A percentile compares a stretch with the other conserved stretches of the same genome.
phyloP scores from a whole-genome alignment of 1,140 invertebrate genomes.

The Pygmarrhopalites habei region DNA sequence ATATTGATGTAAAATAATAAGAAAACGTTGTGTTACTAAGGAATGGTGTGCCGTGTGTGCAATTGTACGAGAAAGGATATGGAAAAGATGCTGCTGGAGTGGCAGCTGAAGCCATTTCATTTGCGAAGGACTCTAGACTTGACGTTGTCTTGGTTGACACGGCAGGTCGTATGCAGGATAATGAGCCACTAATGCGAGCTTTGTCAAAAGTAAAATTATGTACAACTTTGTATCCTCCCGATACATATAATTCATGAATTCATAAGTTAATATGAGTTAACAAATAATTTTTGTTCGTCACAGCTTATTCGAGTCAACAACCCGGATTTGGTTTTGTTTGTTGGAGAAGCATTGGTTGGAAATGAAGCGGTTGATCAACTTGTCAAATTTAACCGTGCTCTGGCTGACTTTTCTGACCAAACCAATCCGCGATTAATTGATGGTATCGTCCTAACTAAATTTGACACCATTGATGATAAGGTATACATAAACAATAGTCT shows the following conservation, averaged over 20 bases:
- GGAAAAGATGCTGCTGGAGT: slow-evolving; percentile 98
- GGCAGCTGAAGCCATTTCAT: slow-evolving; percentile 92
- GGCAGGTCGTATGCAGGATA: slow-evolving; percentile 99
- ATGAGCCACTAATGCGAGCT: slow-evolving; percentile 96
- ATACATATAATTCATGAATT: neutral
- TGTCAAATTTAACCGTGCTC: slow-evolving; percentile 95
- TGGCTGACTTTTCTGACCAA: slow-evolving; percentile 76
- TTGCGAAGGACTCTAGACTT: slow-evolving; percentile 67
- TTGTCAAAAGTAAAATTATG: slow-evolving; percentile 65
- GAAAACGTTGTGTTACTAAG: too few relatives aligned
- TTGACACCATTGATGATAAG: slow-evolving; percentile 99
- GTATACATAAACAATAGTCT: slow-evolving; percentile 46
- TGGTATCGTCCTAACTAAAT: slow-evolving; percentile 96
- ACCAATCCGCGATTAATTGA: slow-evolving; percentile 87
- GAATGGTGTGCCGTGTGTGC: slow-evolving; percentile 69
- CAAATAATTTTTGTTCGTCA: too few relatives aligned
- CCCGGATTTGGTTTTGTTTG: slow-evolving; percentile 95
- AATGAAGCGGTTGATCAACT: slow-evolving; percentile 99
- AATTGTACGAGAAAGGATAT: slow-evolving; percentile 96
- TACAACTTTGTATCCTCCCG: slow-evolving; percentile 9
- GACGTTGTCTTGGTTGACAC: slow-evolving; percentile 96
- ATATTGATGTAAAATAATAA: too few relatives aligned
- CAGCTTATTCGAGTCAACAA: slow-evolving; percentile 77
- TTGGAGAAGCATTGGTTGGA: slow-evolving; percentile 98
- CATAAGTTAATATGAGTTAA: too few relatives aligned